phyloP scores from a whole-genome alignment of 2,113 vertebrate genomes.

The Zapus hudsonius region DNA sequence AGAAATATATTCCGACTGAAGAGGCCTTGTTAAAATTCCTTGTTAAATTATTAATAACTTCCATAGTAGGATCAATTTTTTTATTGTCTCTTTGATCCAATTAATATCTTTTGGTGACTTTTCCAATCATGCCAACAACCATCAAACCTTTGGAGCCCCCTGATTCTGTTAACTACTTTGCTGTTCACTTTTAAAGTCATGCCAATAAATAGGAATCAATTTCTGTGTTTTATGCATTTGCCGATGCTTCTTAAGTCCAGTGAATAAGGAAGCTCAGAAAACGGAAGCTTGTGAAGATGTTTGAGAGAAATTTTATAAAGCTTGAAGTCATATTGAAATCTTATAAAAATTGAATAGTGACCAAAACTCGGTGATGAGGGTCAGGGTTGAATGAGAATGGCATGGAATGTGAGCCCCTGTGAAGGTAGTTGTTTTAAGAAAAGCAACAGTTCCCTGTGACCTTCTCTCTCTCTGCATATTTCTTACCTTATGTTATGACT shows the following conservation, averaged over 20 bases:
- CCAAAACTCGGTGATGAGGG: neutral
- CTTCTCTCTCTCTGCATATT: neutral
- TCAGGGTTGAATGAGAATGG: neutral
- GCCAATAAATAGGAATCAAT: neutral
- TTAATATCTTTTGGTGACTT: neutral
- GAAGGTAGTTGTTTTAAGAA: neutral
- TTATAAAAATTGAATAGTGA: neutral
- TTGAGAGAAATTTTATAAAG: neutral
- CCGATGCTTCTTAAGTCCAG: neutral
- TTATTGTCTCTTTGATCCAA: neutral
- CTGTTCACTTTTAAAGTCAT: neutral
- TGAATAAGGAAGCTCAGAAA: neutral
- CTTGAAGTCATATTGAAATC: neutral
- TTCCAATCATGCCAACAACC: neutral
- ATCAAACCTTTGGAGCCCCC: neutral
- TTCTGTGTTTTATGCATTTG: neutral
- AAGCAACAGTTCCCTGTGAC: fast-evolving
- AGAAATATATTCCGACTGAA: neutral
- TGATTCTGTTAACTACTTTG: neutral
- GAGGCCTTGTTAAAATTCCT: neutral
- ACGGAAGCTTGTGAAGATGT: neutral
- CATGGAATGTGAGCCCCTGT: neutral
- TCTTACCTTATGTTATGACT: neutral
- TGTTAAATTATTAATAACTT: neutral
- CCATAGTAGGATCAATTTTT: neutral